phyloP scores from a whole-genome alignment of 2,797 vertebrate genomes.

The Pogonophryne albipinna region DNA sequence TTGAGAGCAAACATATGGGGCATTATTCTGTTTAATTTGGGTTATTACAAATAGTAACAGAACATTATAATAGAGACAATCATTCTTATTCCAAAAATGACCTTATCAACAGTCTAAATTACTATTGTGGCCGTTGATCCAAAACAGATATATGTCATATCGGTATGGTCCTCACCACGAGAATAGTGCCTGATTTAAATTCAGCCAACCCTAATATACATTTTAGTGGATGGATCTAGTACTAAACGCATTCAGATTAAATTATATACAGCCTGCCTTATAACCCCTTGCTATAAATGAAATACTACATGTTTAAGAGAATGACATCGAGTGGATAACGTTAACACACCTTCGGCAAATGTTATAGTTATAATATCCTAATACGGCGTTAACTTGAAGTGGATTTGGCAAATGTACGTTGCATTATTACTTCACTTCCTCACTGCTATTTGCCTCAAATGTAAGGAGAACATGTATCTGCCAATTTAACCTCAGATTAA shows the following conservation, averaged over 20 bases:
- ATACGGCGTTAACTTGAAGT: not conserved
- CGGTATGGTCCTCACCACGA: no score
- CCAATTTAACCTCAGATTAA: not conserved
- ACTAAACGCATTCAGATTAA: not conserved
- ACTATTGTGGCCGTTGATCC: no score
- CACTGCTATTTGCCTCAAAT: not conserved
- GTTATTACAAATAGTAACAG: not conserved
- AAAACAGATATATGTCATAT: no score
- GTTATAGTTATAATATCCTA: not conserved
- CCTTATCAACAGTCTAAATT: not conserved
- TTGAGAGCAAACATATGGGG: not conserved
- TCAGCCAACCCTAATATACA: not conserved
- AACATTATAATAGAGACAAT: not conserved
- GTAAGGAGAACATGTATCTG: not conserved
- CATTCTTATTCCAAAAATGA: not conserved
- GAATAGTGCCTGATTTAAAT: no score
- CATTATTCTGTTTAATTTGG: no score
- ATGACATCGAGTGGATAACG: not conserved
- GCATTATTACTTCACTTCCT: slow-evolving; percentile 46
- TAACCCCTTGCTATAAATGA: not conserved
- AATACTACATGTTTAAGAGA: not conserved
- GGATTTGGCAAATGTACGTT: not conserved
- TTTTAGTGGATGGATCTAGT: not conserved
- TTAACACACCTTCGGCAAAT: not conserved
- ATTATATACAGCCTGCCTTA: not conserved